phyloP scores from a whole-genome alignment of 2,113 vertebrate species.

The Chionomys nivalis region DNA sequence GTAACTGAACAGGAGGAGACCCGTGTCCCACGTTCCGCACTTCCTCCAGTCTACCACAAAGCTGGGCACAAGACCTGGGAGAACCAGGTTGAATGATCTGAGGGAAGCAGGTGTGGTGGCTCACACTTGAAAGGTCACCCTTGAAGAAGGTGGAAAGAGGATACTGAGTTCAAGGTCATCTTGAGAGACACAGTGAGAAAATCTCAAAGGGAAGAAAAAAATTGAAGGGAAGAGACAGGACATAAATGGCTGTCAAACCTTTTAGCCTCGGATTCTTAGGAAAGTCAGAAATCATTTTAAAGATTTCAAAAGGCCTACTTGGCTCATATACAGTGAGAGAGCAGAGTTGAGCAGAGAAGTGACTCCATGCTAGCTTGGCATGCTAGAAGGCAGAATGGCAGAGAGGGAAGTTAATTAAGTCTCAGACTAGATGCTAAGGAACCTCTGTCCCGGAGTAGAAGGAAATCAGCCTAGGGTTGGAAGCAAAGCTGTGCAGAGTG shows the following conservation, averaged over 20 bases:
- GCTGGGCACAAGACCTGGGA: not conserved
- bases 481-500: not conserved
- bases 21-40: not conserved
- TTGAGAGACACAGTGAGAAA: not conserved
- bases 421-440: slow-evolving; percentile 13
- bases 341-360: slow-evolving; percentile 46
- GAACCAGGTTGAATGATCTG: slow-evolving; percentile 25
- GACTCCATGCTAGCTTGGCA: slow-evolving; percentile 28
- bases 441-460: not conserved
- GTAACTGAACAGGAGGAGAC: not conserved
- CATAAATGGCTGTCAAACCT: slow-evolving; percentile 23
- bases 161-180: not conserved
- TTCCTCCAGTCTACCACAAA: not conserved
- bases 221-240: not conserved
- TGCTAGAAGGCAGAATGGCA: slow-evolving; percentile 23
- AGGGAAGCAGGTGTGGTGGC: not conserved
- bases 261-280: not conserved
- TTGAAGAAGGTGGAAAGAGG: not conserved
- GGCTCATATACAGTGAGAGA: slow-evolving; percentile 34
- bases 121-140: not conserved
- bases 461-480: not conserved
- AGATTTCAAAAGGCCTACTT: not conserved
- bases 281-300: not conserved
- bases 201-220: not conserved
- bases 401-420: slow-evolving; percentile 54